Percentiles rank a stretch among this genome's conserved stretches.
phyloP scores from a whole-genome alignment of 2,113 vertebrate species.

The Heloderma charlesbogerti region DNA sequence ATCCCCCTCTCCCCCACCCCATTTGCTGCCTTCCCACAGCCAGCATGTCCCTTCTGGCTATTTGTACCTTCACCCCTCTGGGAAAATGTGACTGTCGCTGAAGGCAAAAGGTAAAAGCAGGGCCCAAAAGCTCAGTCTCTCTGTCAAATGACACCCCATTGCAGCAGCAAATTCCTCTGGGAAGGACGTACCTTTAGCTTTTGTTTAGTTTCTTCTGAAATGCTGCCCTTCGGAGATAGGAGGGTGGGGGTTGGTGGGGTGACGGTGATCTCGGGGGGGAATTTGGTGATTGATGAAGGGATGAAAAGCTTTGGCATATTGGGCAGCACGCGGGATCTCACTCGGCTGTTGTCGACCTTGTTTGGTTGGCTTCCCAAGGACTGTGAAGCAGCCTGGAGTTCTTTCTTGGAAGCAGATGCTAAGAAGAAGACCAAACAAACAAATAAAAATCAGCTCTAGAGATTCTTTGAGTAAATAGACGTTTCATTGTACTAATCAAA shows the following conservation, averaged over 20 bases:
- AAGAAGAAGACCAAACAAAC: conserved; percentile 59
- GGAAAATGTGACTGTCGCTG: no score
- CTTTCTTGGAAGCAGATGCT: conserved; percentile 76
- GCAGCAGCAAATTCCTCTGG: neutral
- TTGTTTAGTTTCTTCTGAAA: conserved; percentile 99
- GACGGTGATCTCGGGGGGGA: conserved; percentile 98
- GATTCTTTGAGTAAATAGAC: neutral
- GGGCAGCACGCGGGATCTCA: conserved; percentile 88
- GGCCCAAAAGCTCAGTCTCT: neutral
- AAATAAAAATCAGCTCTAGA: conserved; percentile 42
- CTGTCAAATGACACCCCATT: neutral
- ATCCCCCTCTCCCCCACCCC: no score
- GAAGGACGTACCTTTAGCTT: conserved; percentile 89
- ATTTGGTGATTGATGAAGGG: conserved; percentile 92
- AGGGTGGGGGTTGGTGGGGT: conserved; percentile 97
- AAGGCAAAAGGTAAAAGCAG: no score
- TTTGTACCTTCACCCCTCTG: neutral
- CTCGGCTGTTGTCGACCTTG: conserved; percentile 84
- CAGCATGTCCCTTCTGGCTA: no score
- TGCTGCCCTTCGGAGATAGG: conserved; percentile 97
- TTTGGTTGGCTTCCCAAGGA: conserved; percentile 75
- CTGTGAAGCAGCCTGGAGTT: conserved; percentile 75
- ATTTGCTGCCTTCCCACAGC: neutral
- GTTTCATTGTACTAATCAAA: neutral
- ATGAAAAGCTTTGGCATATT: conserved; percentile 98